Evolutionary conservation across 2,113 vertebrate genomes (phyloP), one percentile per base, ranked within the genome.

Genomic region (Dipodomys stephensi): DNA sequence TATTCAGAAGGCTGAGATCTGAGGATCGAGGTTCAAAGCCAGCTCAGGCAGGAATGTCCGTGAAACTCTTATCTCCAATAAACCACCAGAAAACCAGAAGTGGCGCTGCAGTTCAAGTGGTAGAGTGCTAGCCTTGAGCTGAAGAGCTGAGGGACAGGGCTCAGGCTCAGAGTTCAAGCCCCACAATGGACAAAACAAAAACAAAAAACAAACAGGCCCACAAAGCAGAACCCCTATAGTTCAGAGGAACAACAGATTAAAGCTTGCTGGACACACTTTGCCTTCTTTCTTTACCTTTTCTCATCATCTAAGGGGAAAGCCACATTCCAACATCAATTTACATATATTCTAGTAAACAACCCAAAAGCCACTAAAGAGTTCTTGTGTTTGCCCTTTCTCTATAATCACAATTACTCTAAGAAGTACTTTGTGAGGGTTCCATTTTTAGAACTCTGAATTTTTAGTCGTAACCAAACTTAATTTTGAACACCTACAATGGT

Each of bases 381-480:
- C 77, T n/a, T 93, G 68, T 80, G 27, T 76, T 89, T 16, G 44
- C 18, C 23, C 30, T 62, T 39, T 89, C 60, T 80, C 53, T 49
- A 22, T 25, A 82, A 80, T 77, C 32, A 65, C 80, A 82, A 79
- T 77, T 64, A 72, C 64, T 81, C 0, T 57, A 71, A 90, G 16
- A 93, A 15, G 13, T 81, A 65, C 44, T 25, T 87, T 35, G 53
- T 62, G 67, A 62, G 27, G 4, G 2, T 74, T 93, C 71, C 49
- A 84, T 74, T 94, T 96, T 88, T 65, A 92, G 46, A 88, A 87
- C 6, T 79, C 57, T 39, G 39, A 69, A 39, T 72, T 89, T 91
- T 95, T 27, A 35, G 64, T 84, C 91, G 74, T 83, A 93, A 95
- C 83, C 69, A 92, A 91, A 83, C 39, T 72, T 83, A 65, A 53